Evolutionary conservation across 2,888 invertebrate genomes (phyloP), one percentile per base, ranked within the genome.

Genomic region (Eupithecia subfuscata): DNA sequence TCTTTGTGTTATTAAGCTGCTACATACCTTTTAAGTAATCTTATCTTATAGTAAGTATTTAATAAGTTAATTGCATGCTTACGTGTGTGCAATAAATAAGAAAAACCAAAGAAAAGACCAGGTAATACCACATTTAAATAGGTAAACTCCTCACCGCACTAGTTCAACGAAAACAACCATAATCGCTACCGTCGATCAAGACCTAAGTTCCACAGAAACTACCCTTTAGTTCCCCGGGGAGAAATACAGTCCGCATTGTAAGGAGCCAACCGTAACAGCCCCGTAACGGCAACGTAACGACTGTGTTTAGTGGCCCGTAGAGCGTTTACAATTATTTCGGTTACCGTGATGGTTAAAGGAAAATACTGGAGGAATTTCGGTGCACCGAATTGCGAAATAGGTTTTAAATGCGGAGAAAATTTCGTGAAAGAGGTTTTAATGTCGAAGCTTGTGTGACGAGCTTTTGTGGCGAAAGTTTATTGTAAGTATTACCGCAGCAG

Each of bases 281-380:
- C 68, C 68, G 68, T 68, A 76, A 78, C 80, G 75, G 71, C 68
- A 70, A 77, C 73, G 71, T 75, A 76, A 78, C 81, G 75, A 74
- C 73, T 78, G 69, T 70, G 77, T 77, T 80, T 79, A 79, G 75
- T 76, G 74, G 75, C 63, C 73, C 74, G 40, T 69, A 76, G 76
- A 73, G 75, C 76, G 74, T 71, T 79, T 71, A 79, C 78, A 73
- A 73, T 80, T 78, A 79, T 76, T 78, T 76, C 71, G 45, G 73
- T 73, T 73, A 18, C 73, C 69, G 77, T 73, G 68, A 52, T 56
- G 65, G 75, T 75, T 71, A 63, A 64, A 73, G 68, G 71, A 74
- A 74, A 76, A 75, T 68, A 68, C 70, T 60, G 60, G 34, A 34
- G 64, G 34, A 64, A 64, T 64, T 64, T 60, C 60, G 25, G 60